A percentile compares a stretch with the other conserved stretches of the same genome.
These are phyloP conservation scores for Neogobius melanostomus DNA, from an alignment of 2,113 vertebrate genomes.

Conservation along the genomic window DNA sequence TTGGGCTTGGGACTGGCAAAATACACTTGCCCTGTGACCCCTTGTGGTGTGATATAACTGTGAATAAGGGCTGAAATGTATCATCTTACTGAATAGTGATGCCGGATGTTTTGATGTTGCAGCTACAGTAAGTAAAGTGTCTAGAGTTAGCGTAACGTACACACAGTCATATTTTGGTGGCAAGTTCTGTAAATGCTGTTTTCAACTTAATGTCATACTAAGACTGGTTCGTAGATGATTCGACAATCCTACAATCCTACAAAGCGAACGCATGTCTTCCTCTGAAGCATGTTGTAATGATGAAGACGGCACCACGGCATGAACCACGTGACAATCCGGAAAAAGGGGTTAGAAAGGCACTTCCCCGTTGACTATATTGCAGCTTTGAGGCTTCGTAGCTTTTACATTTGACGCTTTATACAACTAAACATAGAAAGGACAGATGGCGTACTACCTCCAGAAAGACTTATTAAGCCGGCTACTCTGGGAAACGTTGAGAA, in stretches of 20 bases:
- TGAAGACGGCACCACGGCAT: no score
- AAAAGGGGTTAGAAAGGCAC: no score
- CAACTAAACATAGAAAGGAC: no score
- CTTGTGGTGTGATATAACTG: not conserved
- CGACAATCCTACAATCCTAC: constrained; percentile 6
- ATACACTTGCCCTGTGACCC: not conserved
- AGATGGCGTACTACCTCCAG: no score
- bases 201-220: not conserved
- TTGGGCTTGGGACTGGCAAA: not conserved
- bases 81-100: not conserved
- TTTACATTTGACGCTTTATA: no score
- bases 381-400: no score
- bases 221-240: not conserved
- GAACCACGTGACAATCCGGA: no score
- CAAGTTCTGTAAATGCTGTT: not conserved
- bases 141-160: not conserved
- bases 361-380: no score
- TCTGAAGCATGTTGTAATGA: not conserved
- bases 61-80: not conserved
- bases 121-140: not conserved
- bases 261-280: not conserved
- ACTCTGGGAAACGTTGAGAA: no score
- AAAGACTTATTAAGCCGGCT: no score
- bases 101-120: not conserved
- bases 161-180: not conserved